Base-by-base conservation (phyloP, 2,888 invertebrate species). In the Acronicta alni region DNA sequence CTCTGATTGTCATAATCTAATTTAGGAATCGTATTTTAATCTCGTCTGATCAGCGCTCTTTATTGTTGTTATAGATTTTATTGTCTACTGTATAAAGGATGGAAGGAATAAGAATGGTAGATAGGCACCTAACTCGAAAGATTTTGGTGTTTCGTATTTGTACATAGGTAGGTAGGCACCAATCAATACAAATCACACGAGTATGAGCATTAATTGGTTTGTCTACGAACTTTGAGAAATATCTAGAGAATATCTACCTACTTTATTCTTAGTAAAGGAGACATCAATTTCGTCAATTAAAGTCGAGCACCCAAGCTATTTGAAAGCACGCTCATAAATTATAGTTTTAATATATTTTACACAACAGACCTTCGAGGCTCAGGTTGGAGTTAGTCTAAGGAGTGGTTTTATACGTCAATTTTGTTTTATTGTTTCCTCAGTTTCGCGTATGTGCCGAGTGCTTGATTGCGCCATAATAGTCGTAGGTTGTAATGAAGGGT, bases 371-470 rank as follows among this genome's bases (percentile, higher is more conserved):
- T 80, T 82, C 80, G 66, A 67, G 85, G 81, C 77, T 77, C 77
- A 77, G 77, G 59, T 79, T 75, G 84, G 83, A 89, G 89, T 89
- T 87, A 88, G 88, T 89, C 80, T 85, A 88, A 88, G 87, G 88
- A 89, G 89, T 88, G 88, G 89, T 89, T 91, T 90, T 89, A 89
- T 90, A 89, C 90, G 88, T 90, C 90, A 89, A 91, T 91, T 90
- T 89, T 88, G 89, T 91, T 92, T 91, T 90, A 90, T 90, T 89
- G 89, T 92, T 90, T 90, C 92, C 90, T 90, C 86, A 89, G 91
- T 89, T 91, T 90, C 87, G 87, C 92, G 91, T 91, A 91, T 92
- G 90, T 92, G 90, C 87, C 79, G 90, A 91, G 90, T 85, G 88
- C 85, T 89, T 92, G 92, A 93, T 93, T 92, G 88, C 91, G 83